phyloP scores from a whole-genome alignment of 2,888 invertebrate species.

The Osmoderma eremita region DNA sequence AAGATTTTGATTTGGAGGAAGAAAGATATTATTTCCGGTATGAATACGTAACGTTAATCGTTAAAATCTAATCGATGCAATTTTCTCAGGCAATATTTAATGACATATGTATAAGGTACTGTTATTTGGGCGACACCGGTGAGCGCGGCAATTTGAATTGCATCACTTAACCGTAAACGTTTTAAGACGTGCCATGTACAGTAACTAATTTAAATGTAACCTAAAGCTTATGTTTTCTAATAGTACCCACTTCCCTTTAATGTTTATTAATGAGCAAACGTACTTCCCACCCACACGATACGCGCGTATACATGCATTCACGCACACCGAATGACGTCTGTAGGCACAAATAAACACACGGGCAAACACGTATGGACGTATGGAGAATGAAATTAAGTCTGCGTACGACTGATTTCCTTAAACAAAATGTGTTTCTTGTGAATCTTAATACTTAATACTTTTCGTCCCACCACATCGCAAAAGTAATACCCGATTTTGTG shows the following conservation, averaged over 20 bases:
- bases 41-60: too few species aligned
- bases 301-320: slow-evolving; percentile 5
- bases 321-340: slow-evolving; percentile 1
- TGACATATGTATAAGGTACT: background rate
- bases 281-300: slow-evolving; percentile 31
- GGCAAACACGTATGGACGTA: too few species aligned
- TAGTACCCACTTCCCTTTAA: slow-evolving; percentile 36
- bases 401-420: too few species aligned
- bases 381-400: too few species aligned
- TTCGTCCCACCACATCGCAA: too few species aligned
- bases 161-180: slow-evolving; percentile 27
- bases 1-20: too few species aligned
- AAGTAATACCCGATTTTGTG: too few species aligned
- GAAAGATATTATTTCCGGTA: too few species aligned
- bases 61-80: too few species aligned
- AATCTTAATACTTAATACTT: too few species aligned
- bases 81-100: too few species aligned
- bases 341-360: background rate
- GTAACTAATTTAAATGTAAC: slow-evolving; percentile 34
- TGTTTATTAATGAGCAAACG: slow-evolving; percentile 36
- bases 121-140: slow-evolving; percentile 10
- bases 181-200: slow-evolving; percentile 18
- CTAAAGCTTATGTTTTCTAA: slow-evolving; percentile 33
- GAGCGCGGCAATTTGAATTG: slow-evolving; percentile 7
- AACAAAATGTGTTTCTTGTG: too few species aligned